Evolutionary conservation across 2,888 invertebrate genomes (phyloP).

Genomic region (Polia nebulosa): DNA sequence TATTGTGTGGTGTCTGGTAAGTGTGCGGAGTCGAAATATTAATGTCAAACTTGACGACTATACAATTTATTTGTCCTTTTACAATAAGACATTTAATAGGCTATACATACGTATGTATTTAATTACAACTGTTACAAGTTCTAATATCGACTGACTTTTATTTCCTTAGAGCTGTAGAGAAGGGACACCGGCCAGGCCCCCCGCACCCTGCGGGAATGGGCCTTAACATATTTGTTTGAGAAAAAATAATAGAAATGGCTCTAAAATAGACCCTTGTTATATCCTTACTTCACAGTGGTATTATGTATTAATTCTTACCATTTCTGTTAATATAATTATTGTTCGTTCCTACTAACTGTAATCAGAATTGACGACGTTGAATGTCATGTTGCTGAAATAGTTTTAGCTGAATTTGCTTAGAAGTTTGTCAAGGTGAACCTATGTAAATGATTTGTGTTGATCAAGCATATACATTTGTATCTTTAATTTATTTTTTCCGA

Average conservation of each 20-base stretch:
- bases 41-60: too few relatives aligned
- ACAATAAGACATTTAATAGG: too few relatives aligned
- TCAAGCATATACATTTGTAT: background rate
- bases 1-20: too few relatives aligned
- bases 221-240: background rate
- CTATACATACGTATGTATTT: too few relatives aligned
- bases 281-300: background rate
- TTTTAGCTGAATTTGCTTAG: background rate
- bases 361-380: background rate
- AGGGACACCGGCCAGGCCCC: too few relatives aligned
- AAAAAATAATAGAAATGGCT: background rate
- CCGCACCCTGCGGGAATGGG: too few relatives aligned
- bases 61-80: too few relatives aligned
- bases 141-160: too few relatives aligned
- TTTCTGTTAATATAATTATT: background rate
- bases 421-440: background rate
- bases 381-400: background rate
- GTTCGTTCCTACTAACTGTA: too few relatives aligned
- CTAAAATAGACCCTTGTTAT: background rate
- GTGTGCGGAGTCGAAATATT: too few relatives aligned
- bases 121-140: too few relatives aligned
- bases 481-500: background rate
- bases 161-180: too few relatives aligned
- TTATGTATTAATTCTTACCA: background rate
- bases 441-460: background rate